phyloP scores from a whole-genome alignment of 2,888 invertebrate species.

The Agrenia bidenticulata region DNA sequence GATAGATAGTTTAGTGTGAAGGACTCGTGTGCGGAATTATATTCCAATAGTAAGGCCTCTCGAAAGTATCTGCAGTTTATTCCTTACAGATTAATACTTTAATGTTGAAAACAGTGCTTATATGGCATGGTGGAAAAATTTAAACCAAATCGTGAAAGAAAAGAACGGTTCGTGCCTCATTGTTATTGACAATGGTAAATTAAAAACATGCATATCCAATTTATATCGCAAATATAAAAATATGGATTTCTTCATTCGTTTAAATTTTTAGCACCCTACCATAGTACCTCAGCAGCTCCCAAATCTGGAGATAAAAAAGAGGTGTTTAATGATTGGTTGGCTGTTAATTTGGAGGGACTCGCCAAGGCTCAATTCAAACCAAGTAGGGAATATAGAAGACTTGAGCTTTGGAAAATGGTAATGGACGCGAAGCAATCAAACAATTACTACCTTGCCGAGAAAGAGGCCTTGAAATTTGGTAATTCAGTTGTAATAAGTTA shows the following conservation, averaged over 20 bases:
- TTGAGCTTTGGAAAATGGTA: slow-evolving; percentile 3
- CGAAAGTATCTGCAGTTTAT: too few species aligned
- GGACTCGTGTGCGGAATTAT: too few species aligned
- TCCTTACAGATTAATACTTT: neutral
- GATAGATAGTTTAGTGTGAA: too few species aligned
- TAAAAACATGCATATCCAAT: neutral
- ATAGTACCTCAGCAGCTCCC: neutral
- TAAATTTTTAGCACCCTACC: slow-evolving; percentile 2
- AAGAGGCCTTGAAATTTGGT: slow-evolving; percentile 6
- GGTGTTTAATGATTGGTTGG: slow-evolving; percentile 2
- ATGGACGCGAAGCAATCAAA: neutral
- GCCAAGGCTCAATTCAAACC: neutral
- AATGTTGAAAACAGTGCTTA: neutral
- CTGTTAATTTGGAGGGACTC: neutral
- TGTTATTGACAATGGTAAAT: slow-evolving; percentile 3
- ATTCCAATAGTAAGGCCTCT: too few species aligned
- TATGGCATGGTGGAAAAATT: slow-evolving; percentile 7
- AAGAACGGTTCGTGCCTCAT: neutral
- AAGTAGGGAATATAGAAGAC: neutral
- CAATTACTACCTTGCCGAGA: neutral
- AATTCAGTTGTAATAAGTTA: neutral
- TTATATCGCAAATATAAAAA: neutral
- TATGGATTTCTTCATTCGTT: too few species aligned
- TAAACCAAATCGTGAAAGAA: neutral
- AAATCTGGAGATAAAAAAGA: slow-evolving; percentile 1